Base-by-base conservation (phyloP, 2,113 vertebrate species). In the Procavia capensis region DNA sequence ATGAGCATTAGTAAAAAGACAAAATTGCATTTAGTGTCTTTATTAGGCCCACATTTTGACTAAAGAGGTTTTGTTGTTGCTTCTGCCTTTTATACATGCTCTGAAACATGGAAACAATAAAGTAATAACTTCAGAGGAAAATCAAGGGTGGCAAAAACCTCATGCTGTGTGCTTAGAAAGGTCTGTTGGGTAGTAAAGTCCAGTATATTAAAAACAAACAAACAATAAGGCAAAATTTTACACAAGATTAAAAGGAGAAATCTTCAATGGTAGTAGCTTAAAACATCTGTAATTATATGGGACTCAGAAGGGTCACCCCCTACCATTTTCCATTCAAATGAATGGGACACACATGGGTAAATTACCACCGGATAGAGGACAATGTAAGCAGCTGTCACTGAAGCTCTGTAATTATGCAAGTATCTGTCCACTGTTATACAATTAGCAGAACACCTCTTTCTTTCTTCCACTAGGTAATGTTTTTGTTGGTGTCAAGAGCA, bases 341-440 rank as follows among this genome's bases (percentile, higher is more conserved):
- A 98, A 85, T 74, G 95, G 97, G 91, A 97, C 97, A 97, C 95
- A 91, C 97, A 45, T 10, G 87, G 97, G 94, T 97, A 97, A 98
- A 98, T 98, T 91, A 97, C 96, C 94, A 31, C 97, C n/a, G n/a
- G 97, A 68, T 64, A 95, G 61, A 0, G 72, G 96, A 93, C 97
- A 82, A 61, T 29, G 31, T 85, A 93, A 95, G 85, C 98, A 98
- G 97, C 97, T 98, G 96, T 95, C 97, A 95, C 43, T 16, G 59
- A 45, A 76, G 72, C 90, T 97, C 96, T 98, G 95, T 96, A 97
- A 98, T 98, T 97, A 97, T 95, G 93, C 93, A 97, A 94, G 94
- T 95, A 72, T 97, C 98, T 86, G 97, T 96, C 91, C 97, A 95
- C 97, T 95, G 96, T 97, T 96, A 95, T 57, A 94, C 92, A 97